Evolutionary conservation across 2,888 invertebrate species (phyloP).

Genomic region (Napeogenes sylphis): DNA sequence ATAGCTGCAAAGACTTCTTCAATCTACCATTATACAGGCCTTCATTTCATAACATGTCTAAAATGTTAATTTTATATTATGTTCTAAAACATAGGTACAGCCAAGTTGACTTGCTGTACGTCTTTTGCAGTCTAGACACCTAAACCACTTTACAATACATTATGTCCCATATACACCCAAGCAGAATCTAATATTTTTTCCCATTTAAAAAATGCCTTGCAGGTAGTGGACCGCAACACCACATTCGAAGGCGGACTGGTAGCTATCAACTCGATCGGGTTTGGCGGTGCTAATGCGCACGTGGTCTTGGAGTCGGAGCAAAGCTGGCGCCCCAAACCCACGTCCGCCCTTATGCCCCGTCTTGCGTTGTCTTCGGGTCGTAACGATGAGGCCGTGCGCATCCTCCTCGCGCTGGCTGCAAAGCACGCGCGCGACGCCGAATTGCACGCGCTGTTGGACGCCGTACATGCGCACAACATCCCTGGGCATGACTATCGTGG

Average conservation of each 20-base stretch:
- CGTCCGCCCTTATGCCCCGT: slow-evolving; percentile 77
- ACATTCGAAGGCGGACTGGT: slow-evolving; percentile 95
- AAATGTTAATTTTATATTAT: no score
- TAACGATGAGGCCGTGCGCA: slow-evolving; percentile 86
- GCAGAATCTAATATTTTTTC: no score
- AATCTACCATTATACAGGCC: no score
- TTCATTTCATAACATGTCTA: no score
- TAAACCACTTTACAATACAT: no score
- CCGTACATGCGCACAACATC: slow-evolving; percentile 83
- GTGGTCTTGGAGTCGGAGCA: slow-evolving; percentile 88
- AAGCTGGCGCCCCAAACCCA: slow-evolving; percentile 65
- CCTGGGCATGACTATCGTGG: slow-evolving; percentile 89
- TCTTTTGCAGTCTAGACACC: no score
- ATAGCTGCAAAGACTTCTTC: no score
- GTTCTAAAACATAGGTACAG: no score
- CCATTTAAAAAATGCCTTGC: slow-evolving; percentile 13
- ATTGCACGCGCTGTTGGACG: slow-evolving; percentile 86
- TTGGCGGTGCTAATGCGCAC: slow-evolving; percentile 98
- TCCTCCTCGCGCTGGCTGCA: slow-evolving; percentile 80
- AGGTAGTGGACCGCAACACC: slow-evolving; percentile 89
- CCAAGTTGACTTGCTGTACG: no score
- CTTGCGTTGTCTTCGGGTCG: slow-evolving; percentile 90
- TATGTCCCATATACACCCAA: no score
- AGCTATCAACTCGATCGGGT: slow-evolving; percentile 97
- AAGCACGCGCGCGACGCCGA: slow-evolving; percentile 82